Conservation (phyloP, 1,140 invertebrate genomes). For the fruit fly (Drosophila melanogaster) region DNA sequence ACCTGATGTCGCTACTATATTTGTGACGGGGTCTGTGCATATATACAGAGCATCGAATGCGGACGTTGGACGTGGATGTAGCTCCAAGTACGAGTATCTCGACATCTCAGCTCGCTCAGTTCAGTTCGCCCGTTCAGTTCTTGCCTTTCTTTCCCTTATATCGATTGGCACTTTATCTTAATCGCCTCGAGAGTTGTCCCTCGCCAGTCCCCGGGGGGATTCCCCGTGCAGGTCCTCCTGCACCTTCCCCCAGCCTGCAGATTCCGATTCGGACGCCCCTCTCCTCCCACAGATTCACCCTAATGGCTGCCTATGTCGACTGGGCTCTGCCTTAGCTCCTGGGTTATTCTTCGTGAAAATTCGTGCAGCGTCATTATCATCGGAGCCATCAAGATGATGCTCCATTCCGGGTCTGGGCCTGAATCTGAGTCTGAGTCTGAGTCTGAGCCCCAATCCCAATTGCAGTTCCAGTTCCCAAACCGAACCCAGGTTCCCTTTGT, state of each 20-base stretch:
- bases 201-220: slow-evolving; percentile 56
- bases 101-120: slow-evolving; percentile 43
- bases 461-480: slow-evolving; percentile 15
- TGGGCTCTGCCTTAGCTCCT: slow-evolving; percentile 26
- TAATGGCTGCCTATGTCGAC: slow-evolving; percentile 40
- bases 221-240: slow-evolving; percentile 18
- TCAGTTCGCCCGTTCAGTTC: slow-evolving; percentile 48
- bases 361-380: slow-evolving; percentile 78
- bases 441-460: slow-evolving; percentile 21
- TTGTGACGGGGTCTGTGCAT: slow-evolving; percentile 7
- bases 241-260: slow-evolving; percentile 20
- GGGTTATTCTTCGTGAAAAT: slow-evolving; percentile 65
- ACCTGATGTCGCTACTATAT: slow-evolving; percentile 5
- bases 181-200: slow-evolving; percentile 76
- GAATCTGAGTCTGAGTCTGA: slow-evolving; percentile 7
- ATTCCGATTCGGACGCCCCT: slow-evolving; percentile 17
- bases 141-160: slow-evolving; percentile 79
- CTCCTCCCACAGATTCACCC: slow-evolving; percentile 33
- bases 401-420: slow-evolving; percentile 19
- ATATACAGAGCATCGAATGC: slow-evolving; percentile 40
- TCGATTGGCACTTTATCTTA: slow-evolving; percentile 83
- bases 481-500: slow-evolving; percentile 41
- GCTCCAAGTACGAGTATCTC: slow-evolving; percentile 50
- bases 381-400: slow-evolving; percentile 54
- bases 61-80: slow-evolving; percentile 49